phyloP scores from a whole-genome alignment of 2,113 vertebrate species.

The Clarias batrachus region DNA sequence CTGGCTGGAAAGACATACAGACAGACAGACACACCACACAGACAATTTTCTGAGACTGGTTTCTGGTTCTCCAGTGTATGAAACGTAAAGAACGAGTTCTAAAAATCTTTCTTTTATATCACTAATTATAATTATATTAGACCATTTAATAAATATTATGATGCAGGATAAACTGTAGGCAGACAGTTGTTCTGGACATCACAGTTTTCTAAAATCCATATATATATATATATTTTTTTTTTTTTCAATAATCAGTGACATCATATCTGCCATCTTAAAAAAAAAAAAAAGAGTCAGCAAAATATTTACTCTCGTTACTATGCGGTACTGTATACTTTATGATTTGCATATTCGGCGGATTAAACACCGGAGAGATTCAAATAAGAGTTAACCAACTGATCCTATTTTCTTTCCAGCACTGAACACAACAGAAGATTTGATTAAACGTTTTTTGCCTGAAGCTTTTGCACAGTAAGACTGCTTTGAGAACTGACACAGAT shows the following conservation, averaged over 20 bases:
- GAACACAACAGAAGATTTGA: not conserved
- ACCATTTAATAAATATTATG: not conserved
- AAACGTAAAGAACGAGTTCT: no score
- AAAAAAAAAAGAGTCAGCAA: not conserved
- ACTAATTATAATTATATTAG: no score
- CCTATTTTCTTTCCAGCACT: not conserved
- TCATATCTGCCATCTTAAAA: not conserved
- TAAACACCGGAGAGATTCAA: not conserved
- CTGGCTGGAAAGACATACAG: no score
- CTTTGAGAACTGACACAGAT: not conserved
- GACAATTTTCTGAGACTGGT: no score
- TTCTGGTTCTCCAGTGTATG: no score
- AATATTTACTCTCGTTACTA: not conserved
- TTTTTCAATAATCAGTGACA: not conserved
- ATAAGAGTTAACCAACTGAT: not conserved
- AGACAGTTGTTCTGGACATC: no score
- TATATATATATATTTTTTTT: not conserved
- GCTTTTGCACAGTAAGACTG: not conserved
- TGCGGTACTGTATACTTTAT: not conserved
- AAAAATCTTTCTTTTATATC: no score
- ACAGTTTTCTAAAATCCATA: not conserved
- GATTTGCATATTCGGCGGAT: constrained; percentile 9
- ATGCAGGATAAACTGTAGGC: not conserved
- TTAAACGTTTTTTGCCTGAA: constrained; percentile 2
- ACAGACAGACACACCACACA: no score